These are phyloP conservation scores for Carlito syrichta DNA, from an alignment of 2,113 vertebrate species.

Conservation along the genomic window DNA sequence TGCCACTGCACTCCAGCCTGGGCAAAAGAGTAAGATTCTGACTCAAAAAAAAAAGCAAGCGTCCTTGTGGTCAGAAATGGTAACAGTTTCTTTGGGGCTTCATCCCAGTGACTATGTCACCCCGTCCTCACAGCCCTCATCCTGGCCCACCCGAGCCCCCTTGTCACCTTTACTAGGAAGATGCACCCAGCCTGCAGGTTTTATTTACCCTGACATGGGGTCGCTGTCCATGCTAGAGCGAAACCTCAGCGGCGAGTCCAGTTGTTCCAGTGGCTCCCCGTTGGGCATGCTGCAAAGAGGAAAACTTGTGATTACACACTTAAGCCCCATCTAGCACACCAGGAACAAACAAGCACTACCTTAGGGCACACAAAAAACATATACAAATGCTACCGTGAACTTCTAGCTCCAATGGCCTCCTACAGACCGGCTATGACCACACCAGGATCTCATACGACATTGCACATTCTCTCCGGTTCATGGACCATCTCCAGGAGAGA, in stretches of 20 bases:
- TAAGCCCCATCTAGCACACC: background rate
- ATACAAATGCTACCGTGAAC: background rate
- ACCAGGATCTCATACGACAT: background rate
- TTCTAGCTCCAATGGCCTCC: background rate
- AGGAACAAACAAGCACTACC: background rate
- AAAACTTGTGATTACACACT: background rate
- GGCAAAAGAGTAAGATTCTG: too few relatives aligned
- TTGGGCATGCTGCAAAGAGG: background rate
- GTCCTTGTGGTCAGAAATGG: background rate
- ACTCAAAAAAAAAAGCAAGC: background rate
- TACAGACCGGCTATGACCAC: background rate
- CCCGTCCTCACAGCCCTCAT: background rate
- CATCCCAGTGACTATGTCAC: background rate
- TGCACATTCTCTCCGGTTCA: background rate
- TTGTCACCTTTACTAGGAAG: background rate
- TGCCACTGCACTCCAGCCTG: too few relatives aligned
- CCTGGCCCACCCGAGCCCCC: background rate
- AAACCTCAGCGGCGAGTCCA: background rate
- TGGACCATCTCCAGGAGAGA: background rate
- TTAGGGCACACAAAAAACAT: background rate
- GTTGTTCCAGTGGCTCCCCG: background rate
- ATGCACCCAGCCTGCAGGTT: background rate
- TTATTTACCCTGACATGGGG: constrained; percentile 51
- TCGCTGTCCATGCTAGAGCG: background rate
- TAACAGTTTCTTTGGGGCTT: background rate